These are phyloP conservation scores for Diachrysia chrysitis DNA, from an alignment of 2,888 invertebrate species.

Conservation along the genomic window DNA sequence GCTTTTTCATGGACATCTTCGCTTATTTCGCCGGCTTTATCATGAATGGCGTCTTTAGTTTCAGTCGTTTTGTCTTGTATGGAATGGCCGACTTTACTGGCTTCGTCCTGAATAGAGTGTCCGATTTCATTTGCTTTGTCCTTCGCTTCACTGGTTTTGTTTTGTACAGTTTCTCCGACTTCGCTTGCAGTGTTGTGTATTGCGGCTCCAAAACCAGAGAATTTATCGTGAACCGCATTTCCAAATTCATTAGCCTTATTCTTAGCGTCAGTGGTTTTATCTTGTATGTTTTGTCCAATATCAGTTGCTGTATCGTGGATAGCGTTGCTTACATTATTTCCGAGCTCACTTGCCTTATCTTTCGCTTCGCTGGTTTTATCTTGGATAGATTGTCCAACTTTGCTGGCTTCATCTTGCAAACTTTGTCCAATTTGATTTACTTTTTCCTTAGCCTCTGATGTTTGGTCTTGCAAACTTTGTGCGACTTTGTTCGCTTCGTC, in stretches of 20 bases:
- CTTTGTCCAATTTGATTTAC: slow-evolving; percentile 34
- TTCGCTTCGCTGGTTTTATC: slow-evolving; percentile 60
- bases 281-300: neutral
- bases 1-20: slow-evolving; percentile 55
- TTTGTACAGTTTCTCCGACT: slow-evolving; percentile 23
- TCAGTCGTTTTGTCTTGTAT: slow-evolving; percentile 45
- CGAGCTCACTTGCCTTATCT: slow-evolving; percentile 47
- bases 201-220: slow-evolving; percentile 21
- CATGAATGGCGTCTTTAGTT: slow-evolving; percentile 47
- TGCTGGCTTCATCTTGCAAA: slow-evolving; percentile 46
- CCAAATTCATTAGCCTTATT: slow-evolving; percentile 51
- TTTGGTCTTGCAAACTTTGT: slow-evolving; percentile 50
- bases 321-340: slow-evolving; percentile 21
- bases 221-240: slow-evolving; percentile 56
- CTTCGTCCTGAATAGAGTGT: slow-evolving; percentile 38
- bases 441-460: slow-evolving; percentile 46
- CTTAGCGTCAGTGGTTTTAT: neutral
- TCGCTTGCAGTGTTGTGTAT: slow-evolving; percentile 15
- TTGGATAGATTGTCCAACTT: slow-evolving; percentile 49
- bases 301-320: slow-evolving; percentile 54
- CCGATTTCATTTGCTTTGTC: slow-evolving; percentile 42
- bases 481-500: slow-evolving; percentile 53
- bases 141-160: slow-evolving; percentile 35
- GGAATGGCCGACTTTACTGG: slow-evolving; percentile 40
- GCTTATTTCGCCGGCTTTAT: slow-evolving; percentile 47